Evolutionary conservation across 2,797 vertebrate species (phyloP).

Genomic region (Channallabes apus): DNA sequence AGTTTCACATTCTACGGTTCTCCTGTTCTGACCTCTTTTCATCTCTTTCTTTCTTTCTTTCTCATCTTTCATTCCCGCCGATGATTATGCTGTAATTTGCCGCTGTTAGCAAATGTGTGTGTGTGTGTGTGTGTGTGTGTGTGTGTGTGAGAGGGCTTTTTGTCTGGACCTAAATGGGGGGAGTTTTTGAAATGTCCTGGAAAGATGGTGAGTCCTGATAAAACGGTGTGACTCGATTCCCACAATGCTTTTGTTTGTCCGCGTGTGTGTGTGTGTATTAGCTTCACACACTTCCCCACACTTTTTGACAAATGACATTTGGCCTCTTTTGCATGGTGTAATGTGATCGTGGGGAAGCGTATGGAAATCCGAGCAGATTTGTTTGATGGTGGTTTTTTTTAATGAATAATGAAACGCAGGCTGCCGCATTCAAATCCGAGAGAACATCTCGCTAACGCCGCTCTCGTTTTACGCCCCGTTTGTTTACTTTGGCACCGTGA

Average conservation of each 20-base stretch:
- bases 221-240: conserved; percentile 66
- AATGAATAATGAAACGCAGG: conserved; percentile 66
- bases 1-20: conserved; percentile 1
- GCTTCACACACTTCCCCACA: conserved; percentile 20
- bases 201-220: conserved; percentile 76
- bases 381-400: conserved; percentile 45
- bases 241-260: conserved; percentile 72
- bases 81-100: conserved; percentile 62
- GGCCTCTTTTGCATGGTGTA: conserved; percentile 61
- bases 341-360: conserved; percentile 56
- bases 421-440: conserved; percentile 65
- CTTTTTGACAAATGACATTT: conserved; percentile 42
- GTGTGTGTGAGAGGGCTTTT: conserved; percentile 64
- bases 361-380: conserved; percentile 62
- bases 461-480: conserved; percentile 50
- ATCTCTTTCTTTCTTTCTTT: conserved; percentile 59
- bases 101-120: conserved; percentile 68
- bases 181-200: conserved; percentile 77
- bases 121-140: conserved; percentile 62
- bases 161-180: conserved; percentile 66
- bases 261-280: conserved; percentile 39
- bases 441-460: conserved; percentile 55
- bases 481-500: conserved; percentile 50
- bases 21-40: conserved; percentile 53
- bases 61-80: conserved; percentile 55